Evolutionary conservation across 1,140 invertebrate genomes (phyloP), one percentile per base, ranked within the genome.

Genomic region (Drosophila aff.): DNA sequence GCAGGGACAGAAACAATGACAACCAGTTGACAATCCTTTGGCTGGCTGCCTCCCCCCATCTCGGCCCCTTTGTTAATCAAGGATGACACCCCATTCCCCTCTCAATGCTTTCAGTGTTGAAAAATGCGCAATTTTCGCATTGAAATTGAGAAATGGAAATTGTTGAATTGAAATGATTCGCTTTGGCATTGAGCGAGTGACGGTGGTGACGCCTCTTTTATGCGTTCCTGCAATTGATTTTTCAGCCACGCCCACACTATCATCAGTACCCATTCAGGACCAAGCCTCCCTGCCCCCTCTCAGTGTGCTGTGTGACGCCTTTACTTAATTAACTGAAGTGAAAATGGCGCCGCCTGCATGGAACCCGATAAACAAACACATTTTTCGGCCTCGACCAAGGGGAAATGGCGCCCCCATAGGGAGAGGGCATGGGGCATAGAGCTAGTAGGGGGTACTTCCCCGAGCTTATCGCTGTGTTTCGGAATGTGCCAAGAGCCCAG

Each of bases 261-360:
- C 67, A 63, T 82, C 67, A 43, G 53, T 41, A 11, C 52, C 50
- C 63, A 43, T 26, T 33, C 61, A 36, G 6, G 18, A 18, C 40
- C 36, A 13, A 21, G 15, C 28, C 16, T 2, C 49, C 23, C 44
- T 28, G 21, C 21, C 23, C 3, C 18, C 18, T 6, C 28, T 16
- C 52, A 6, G 21, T 40, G 36, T 15, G 2, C 52, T 55, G 52
- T 79, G 49, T 43, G 50, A 62, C 64, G 80, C 77, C 85, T 89
- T 89, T 81, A 90, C 84, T 89, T 89, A 89, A 89, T 89, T 90
- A 89, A 89, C 84, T 89, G 84, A 90, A 89, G 84, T 89, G 85
- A 91, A 89, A 89, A 89, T 90, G 72, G 72, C 82, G 82, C 67
- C 82, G 82, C 67, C 79, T 82, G 79, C 66, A 61, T 69, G 79